These are phyloP conservation scores for Pseudochirops cupreus DNA, from an alignment of 2,797 vertebrate species.

Conservation along the genomic window DNA sequence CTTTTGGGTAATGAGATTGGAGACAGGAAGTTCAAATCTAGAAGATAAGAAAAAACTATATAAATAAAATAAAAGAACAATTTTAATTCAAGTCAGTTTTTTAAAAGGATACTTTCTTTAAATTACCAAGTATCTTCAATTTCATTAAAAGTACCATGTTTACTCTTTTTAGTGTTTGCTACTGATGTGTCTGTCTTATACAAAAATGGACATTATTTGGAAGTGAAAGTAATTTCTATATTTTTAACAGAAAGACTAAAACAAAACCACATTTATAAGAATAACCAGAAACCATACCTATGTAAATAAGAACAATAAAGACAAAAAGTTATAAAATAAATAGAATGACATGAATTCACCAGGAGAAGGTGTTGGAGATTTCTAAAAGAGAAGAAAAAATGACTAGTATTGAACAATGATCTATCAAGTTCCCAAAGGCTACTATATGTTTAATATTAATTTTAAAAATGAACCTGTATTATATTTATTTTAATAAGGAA, in stretches of 20 bases:
- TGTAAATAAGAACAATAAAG: constrained; percentile 50
- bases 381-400: not conserved
- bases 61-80: constrained; percentile 25
- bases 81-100: constrained; percentile 21
- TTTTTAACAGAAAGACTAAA: constrained; percentile 64
- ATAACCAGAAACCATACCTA: constrained; percentile 34
- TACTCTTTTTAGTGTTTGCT: constrained; percentile 48
- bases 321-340: constrained; percentile 61
- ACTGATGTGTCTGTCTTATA: not conserved
- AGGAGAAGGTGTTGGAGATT: constrained; percentile 14
- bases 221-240: constrained; percentile 63
- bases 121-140: constrained; percentile 30
- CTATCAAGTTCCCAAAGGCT: not conserved
- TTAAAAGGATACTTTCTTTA: constrained; percentile 37
- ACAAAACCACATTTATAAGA: constrained; percentile 54
- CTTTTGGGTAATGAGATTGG: constrained; percentile 93
- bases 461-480: not conserved
- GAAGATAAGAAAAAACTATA: constrained; percentile 72
- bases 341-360: constrained; percentile 16
- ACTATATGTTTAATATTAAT: not conserved
- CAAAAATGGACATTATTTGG: constrained; percentile 54
- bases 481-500: constrained; percentile 28
- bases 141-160: constrained; percentile 42
- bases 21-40: constrained; percentile 90
- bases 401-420: not conserved